Conservation (phyloP, 2,888 invertebrate species). For the Heliconius ethilla region DNA sequence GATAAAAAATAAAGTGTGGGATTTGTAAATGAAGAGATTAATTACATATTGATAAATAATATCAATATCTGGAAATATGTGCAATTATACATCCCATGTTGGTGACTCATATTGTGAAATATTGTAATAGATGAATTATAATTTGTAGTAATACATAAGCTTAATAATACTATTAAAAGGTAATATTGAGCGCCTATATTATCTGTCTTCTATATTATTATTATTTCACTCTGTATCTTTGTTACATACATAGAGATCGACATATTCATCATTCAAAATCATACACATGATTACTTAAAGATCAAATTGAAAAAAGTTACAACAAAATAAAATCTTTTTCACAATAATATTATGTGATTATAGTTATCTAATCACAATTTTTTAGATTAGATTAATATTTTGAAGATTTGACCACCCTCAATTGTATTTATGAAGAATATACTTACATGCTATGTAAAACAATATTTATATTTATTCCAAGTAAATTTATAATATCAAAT, state of each 20-base stretch:
- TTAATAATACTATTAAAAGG: background rate
- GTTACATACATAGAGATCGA: background rate
- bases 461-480: background rate
- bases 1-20: background rate
- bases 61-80: background rate
- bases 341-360: background rate
- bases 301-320: background rate
- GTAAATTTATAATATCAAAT: background rate
- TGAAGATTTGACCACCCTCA: background rate
- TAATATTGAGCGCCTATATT: background rate
- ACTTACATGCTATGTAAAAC: background rate
- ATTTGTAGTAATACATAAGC: background rate
- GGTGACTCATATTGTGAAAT: background rate
- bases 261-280: background rate
- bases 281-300: background rate
- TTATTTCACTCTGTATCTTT: too few species aligned
- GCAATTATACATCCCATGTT: background rate
- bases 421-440: background rate
- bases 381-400: background rate
- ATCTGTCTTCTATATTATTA: background rate
- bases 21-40: background rate
- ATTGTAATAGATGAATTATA: background rate
- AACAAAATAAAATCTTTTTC: background rate
- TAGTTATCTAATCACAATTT: constrained; percentile 3
- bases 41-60: constrained; percentile 3